Percentiles rank a stretch among this genome's conserved stretches.
Conservation (phyloP, 2,113 vertebrate genomes). For the Lynx canadensis region DNA sequence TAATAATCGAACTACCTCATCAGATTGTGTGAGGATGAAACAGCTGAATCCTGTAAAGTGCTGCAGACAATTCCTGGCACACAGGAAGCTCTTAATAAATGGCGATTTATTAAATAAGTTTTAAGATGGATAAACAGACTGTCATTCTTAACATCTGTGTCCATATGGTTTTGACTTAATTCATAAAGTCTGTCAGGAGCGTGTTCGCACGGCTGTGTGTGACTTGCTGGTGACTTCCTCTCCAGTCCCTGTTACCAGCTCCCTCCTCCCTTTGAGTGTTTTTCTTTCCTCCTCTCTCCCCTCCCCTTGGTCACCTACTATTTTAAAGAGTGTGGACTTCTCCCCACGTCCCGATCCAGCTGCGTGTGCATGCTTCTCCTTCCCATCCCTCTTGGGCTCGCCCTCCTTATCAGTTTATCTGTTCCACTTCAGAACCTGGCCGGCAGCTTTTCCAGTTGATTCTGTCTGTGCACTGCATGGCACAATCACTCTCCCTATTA, state of each 20-base stretch:
- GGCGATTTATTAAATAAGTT: neutral
- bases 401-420: slow-evolving; percentile 8
- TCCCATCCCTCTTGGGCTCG: neutral
- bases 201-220: neutral
- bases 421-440: neutral
- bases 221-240: neutral
- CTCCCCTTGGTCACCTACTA: neutral
- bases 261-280: neutral
- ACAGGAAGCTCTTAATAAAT: neutral
- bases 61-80: neutral
- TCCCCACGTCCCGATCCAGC: neutral
- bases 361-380: neutral
- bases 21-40: neutral
- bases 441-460: neutral
- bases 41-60: neutral
- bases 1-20: neutral
- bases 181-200: neutral
- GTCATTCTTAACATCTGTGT: neutral
- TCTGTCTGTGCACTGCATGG: neutral
- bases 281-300: neutral
- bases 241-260: neutral
- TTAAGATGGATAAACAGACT: neutral
- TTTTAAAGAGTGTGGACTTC: neutral
- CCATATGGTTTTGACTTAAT: neutral
- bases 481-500: slow-evolving; percentile 26